Evolutionary conservation across 1,140 invertebrate species (phyloP), one percentile per base, ranked within the genome.

Genomic region (Rhyzopertha dominica): DNA sequence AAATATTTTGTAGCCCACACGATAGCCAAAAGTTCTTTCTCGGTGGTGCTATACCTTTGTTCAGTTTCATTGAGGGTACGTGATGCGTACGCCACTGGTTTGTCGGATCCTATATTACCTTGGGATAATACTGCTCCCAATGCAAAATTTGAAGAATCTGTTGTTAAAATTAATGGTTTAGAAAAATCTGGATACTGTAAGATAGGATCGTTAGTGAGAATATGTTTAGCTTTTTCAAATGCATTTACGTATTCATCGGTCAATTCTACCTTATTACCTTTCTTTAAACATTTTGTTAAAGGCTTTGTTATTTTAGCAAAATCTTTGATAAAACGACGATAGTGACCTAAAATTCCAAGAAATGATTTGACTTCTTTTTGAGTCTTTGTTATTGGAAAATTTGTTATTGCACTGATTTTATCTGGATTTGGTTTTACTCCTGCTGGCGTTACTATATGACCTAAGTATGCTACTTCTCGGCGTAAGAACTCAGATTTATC

Each of bases 171-270:
- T 31, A 65, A 68, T 46, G 17, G 25, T 58, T 61, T 56, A 2
- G 16, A n/a, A 43, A 65, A 63, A 39, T 68, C 56, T 0, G 62
- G 65, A 31, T 65, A 65, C 51, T 57, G 50, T 16, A 66, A 25
- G 5, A 66, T 48, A 12, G 52, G 56, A 26, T 52, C 39, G 16
- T 43, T 44, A 8, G 34, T 56, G 13, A 60, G 19, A 26, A 41
- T 22, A 9, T 52, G 22, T 44, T 56, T 58, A 9, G 55, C 38
- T 13, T 22, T 43, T 36, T 41, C 19, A 43, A 55, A 53, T 26
- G 31, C 34, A 43, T 47, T 45, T 49, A 57, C 42, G 42, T 62
- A 57, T 34, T 49, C 22, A 20, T 38, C 13, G 1, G 26, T 47
- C 18, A 16, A 24, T 34, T 36, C 28, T n/a, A 36, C 10, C 34